phyloP scores from a whole-genome alignment of 2,113 vertebrate species.

The Corythaixoides concolor region DNA sequence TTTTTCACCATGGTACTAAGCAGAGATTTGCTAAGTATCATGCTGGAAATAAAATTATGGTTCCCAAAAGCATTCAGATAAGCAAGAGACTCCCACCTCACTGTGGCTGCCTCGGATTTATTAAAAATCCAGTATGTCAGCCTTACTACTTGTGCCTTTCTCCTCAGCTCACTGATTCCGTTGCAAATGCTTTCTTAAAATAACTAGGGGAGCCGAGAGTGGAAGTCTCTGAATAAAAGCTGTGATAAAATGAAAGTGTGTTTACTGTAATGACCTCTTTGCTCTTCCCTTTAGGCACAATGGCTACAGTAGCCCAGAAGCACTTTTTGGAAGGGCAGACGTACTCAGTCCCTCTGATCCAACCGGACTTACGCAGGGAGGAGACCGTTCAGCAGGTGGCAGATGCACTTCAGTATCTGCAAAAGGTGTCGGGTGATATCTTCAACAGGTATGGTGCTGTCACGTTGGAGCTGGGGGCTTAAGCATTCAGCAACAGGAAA shows the following conservation, averaged over 20 bases:
- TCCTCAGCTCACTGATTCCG: neutral
- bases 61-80: neutral
- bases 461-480: fast-evolving
- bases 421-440: slow-evolving; percentile 90
- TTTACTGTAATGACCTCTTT: neutral
- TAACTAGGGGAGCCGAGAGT: neutral
- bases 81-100: neutral
- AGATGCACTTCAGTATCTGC: slow-evolving; percentile 87
- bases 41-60: neutral
- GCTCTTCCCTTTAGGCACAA: slow-evolving; percentile 59
- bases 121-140: neutral
- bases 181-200: neutral
- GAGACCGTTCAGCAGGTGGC: slow-evolving; percentile 93
- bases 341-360: slow-evolving; percentile 90
- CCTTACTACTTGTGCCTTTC: neutral
- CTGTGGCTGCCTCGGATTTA: neutral
- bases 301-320: slow-evolving; percentile 79
- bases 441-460: slow-evolving; percentile 83
- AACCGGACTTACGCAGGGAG: slow-evolving; percentile 89
- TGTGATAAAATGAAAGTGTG: neutral
- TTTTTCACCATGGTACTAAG: neutral
- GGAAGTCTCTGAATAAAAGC: neutral
- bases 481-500: neutral
- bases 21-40: neutral
- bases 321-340: slow-evolving; percentile 86